A percentile compares a stretch with the other conserved stretches of the same genome.
Evolutionary conservation across 1,140 invertebrate species (phyloP).

Genomic region (Marisa cornuarietis): DNA sequence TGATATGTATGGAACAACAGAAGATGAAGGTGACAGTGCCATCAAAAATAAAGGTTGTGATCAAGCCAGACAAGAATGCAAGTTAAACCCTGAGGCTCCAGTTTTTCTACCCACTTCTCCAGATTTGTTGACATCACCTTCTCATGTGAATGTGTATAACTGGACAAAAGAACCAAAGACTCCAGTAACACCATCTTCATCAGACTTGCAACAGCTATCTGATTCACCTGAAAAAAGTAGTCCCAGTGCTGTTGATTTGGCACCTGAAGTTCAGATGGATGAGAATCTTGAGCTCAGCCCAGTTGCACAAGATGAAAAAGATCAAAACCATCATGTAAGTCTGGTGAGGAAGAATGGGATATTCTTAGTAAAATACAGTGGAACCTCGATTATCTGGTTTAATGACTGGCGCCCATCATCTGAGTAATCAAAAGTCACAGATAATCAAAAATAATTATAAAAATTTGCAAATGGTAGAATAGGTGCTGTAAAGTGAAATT

Average conservation of each 20-base stretch:
- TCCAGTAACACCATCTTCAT: not conserved
- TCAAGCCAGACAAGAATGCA: constrained; percentile 34
- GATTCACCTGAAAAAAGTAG: too few relatives aligned
- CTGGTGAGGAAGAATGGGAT: not conserved
- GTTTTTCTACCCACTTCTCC: constrained; percentile 46
- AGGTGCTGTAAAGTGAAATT: too few relatives aligned
- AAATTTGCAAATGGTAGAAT: too few relatives aligned
- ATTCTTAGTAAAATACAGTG: too few relatives aligned
- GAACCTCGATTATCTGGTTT: too few relatives aligned
- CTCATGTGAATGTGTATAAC: not conserved
- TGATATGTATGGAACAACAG: constrained; percentile 28
- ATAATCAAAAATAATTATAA: too few relatives aligned
- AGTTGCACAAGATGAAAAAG: not conserved
- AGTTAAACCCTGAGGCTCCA: constrained; percentile 53
- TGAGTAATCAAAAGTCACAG: too few relatives aligned
- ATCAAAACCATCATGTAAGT: not conserved
- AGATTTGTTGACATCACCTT: constrained; percentile 36
- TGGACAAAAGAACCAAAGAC: not conserved
- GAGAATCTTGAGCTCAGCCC: not conserved
- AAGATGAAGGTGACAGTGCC: constrained; percentile 26
- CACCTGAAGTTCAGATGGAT: not conserved
- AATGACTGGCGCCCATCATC: too few relatives aligned
- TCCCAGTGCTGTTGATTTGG: not conserved
- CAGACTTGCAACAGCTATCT: not conserved
- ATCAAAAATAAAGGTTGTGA: not conserved